phyloP scores from a whole-genome alignment of 2,797 vertebrate species.

The Esox masquinongy region DNA sequence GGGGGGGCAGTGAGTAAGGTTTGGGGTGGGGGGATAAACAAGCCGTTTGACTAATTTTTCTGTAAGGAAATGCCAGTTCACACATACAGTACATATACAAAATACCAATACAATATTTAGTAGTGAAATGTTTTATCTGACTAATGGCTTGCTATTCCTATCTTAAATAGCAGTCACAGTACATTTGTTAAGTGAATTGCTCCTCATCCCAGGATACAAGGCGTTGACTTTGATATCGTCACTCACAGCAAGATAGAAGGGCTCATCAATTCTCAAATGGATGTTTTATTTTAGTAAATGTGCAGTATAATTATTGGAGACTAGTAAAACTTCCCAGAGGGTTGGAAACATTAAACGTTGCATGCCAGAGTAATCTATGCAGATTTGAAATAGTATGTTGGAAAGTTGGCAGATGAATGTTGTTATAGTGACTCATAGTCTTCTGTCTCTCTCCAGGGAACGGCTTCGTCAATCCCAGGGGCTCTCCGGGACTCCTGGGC shows the following conservation, averaged over 20 bases:
- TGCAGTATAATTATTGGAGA: conserved; percentile 78
- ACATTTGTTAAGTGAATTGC: conserved; percentile 80
- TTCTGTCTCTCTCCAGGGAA: conserved; percentile 85
- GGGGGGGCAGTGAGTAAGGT: too few species aligned
- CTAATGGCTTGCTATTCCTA: conserved; percentile 71
- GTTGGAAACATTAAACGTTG: conserved; percentile 76
- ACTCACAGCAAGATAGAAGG: conserved; percentile 78
- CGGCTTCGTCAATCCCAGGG: conserved; percentile 94
- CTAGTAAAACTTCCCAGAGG: conserved; percentile 83
- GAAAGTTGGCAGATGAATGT: conserved; percentile 66
- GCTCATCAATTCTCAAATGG: conserved; percentile 83
- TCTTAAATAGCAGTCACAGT: conserved; percentile 77
- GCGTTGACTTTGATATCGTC: conserved; percentile 71
- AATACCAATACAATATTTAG: conserved; percentile 52
- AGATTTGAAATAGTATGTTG: conserved; percentile 55
- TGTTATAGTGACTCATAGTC: conserved; percentile 69
- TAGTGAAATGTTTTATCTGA: conserved; percentile 52
- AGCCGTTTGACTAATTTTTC: conserved; percentile 55
- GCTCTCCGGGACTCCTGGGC: conserved; percentile 90
- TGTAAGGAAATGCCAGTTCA: conserved; percentile 57
- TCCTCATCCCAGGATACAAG: conserved; percentile 71
- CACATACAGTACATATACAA: conserved; percentile 12
- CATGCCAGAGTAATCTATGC: conserved; percentile 64
- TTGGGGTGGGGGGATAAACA: conserved; percentile 44
- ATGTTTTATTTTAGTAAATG: conserved; percentile 82